phyloP scores from a whole-genome alignment of 2,888 invertebrate genomes.

The Dryadula phaetusa region DNA sequence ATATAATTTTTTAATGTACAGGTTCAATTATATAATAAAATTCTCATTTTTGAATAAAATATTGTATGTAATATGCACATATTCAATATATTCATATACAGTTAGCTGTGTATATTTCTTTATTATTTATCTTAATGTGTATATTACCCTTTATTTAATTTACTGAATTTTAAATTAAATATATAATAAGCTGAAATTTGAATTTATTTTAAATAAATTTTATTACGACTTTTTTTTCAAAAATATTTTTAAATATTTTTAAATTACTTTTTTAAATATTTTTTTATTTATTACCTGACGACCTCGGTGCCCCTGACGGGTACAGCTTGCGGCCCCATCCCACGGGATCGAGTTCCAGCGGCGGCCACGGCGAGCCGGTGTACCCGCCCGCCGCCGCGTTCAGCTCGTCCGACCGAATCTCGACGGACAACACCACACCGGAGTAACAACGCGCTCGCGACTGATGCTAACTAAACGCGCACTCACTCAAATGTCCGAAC shows the following conservation, averaged over 20 bases:
- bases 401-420: conserved; percentile 91
- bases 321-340: conserved; percentile 93
- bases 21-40: no score
- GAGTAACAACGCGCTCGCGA: conserved; percentile 25
- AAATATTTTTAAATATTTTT: background rate
- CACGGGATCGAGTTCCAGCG: conserved; percentile 89
- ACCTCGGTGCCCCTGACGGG: conserved; percentile 88
- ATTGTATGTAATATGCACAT: no score
- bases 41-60: no score
- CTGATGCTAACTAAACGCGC: conserved; percentile 13
- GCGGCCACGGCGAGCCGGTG: conserved; percentile 92
- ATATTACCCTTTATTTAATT: no score
- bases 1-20: no score
- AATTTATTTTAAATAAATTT: background rate
- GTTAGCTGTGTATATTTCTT: no score
- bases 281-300: conserved; percentile 73
- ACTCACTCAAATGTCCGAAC: conserved; percentile 32
- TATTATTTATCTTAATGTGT: no score
- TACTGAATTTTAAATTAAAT: no score
- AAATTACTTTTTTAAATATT: background rate
- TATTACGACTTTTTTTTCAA: background rate
- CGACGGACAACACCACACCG: conserved; percentile 62
- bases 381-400: conserved; percentile 89
- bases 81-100: no score
- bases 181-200: no score